These are phyloP conservation scores for Bombus superbus DNA, from an alignment of 1,140 invertebrate genomes.

Conservation along the genomic window DNA sequence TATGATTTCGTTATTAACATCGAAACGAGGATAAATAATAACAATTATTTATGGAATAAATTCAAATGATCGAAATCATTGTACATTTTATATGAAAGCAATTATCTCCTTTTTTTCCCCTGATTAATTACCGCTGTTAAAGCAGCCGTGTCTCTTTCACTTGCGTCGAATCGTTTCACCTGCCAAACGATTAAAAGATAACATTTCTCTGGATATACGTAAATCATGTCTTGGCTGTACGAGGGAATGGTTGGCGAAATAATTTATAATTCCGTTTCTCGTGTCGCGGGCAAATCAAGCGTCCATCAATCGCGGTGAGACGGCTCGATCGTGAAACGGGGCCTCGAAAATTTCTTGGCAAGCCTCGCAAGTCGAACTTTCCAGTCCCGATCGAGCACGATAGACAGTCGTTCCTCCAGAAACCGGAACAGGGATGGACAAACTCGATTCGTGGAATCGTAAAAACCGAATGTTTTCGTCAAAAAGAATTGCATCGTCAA, in stretches of 20 bases:
- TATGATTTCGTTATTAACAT: too few relatives aligned
- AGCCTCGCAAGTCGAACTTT: conserved; percentile 59
- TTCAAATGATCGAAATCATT: not conserved
- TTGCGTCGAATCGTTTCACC: not conserved
- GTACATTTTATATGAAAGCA: not conserved
- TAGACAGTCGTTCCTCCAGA: conserved; percentile 36
- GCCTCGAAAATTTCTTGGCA: conserved; percentile 67
- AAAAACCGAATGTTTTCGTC: not conserved
- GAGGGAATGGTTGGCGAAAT: not conserved
- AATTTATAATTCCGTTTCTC: conserved; percentile 39
- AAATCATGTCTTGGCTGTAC: conserved; percentile 10
- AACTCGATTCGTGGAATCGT: conserved; percentile 11
- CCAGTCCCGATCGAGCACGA: conserved; percentile 32
- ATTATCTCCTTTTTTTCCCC: not conserved
- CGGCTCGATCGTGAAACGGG: conserved; percentile 41
- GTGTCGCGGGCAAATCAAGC: conserved; percentile 40
- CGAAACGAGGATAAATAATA: too few relatives aligned
- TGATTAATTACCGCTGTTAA: not conserved
- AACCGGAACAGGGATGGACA: conserved; percentile 39
- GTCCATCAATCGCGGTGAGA: conserved; percentile 40
- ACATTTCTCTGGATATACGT: not conserved
- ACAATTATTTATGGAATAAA: too few relatives aligned
- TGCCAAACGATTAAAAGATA: not conserved
- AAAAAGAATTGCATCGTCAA: not conserved
- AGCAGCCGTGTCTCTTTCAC: not conserved